phyloP scores from a whole-genome alignment of 1,140 invertebrate species.

The Aporrectodea caliginosa region DNA sequence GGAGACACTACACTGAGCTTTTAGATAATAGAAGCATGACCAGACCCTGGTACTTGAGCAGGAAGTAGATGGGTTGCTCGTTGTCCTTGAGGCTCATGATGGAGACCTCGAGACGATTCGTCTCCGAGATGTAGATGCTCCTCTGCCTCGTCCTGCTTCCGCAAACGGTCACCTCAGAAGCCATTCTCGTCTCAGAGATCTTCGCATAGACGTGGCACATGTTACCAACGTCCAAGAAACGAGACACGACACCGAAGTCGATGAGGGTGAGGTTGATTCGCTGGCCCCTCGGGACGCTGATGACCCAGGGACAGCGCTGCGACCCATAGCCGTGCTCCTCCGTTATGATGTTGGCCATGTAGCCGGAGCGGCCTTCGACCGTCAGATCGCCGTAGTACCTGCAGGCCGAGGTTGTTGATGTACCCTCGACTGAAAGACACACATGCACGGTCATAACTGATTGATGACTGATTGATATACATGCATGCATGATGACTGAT shows the following conservation, averaged over 20 bases:
- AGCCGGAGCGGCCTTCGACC: constrained; percentile 3
- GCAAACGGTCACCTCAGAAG: constrained; percentile 13
- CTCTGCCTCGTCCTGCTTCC: constrained; percentile 10
- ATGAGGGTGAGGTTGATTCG: constrained; percentile 26
- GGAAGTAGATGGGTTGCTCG: constrained; percentile 10
- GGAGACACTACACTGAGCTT: too few relatives aligned
- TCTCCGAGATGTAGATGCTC: constrained; percentile 19
- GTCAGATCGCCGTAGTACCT: constrained; percentile 11
- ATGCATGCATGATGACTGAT: too few relatives aligned
- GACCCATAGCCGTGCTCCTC: constrained; percentile 17
- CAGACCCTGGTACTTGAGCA: constrained; percentile 23
- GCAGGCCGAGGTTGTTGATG: too few relatives aligned
- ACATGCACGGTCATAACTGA: too few relatives aligned
- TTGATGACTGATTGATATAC: too few relatives aligned
- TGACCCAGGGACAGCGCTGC: constrained; percentile 21
- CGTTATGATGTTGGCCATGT: constrained; percentile 22
- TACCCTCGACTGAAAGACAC: too few relatives aligned
- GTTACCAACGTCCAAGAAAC: neutral
- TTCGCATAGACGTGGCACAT: constrained; percentile 15
- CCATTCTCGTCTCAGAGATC: neutral
- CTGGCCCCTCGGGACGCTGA: constrained; percentile 5
- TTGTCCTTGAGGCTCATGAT: constrained; percentile 1
- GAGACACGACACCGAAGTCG: constrained; percentile 6
- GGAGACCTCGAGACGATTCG: constrained; percentile 5
- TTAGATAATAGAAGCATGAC: too few relatives aligned